phyloP scores from a whole-genome alignment of 2,797 vertebrate genomes.

The Erpetoichthys calabaricus region DNA sequence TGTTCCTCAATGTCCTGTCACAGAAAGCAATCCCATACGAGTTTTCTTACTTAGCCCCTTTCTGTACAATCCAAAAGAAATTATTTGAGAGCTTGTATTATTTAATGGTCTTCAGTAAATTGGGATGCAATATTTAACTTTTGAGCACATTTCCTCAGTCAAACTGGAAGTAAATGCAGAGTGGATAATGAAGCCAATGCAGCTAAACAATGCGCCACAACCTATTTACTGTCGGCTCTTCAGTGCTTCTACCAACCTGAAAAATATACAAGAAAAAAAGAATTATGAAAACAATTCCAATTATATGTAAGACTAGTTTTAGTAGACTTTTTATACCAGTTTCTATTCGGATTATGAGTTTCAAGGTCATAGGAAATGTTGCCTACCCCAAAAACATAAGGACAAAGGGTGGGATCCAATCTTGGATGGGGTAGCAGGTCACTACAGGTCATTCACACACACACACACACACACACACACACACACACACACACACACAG shows the following conservation, averaged over 20 bases:
- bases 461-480: too few relatives aligned
- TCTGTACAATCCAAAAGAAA: too few relatives aligned
- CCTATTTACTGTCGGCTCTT: constrained; percentile 80
- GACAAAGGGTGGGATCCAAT: too few relatives aligned
- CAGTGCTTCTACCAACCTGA: constrained; percentile 81
- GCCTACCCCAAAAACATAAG: too few relatives aligned
- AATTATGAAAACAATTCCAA: constrained; percentile 5
- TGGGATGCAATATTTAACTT: background rate
- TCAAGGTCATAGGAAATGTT: too few relatives aligned
- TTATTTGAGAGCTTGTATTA: too few relatives aligned
- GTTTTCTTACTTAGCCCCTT: too few relatives aligned
- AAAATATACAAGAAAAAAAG: constrained; percentile 11
- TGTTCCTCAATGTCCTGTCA: background rate
- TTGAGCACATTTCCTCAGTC: background rate
- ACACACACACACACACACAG: too few relatives aligned
- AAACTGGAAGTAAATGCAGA: constrained; percentile 40
- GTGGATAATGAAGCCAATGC: constrained; percentile 4
- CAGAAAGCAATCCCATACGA: background rate
- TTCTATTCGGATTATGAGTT: too few relatives aligned
- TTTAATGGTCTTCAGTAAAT: too few relatives aligned
- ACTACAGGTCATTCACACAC: too few relatives aligned
- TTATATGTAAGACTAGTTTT: background rate
- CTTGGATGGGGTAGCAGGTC: too few relatives aligned
- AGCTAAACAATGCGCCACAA: background rate
- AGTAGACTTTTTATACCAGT: background rate